Conservation (phyloP, 2,113 vertebrate genomes). For the Seriola rivoliana region DNA sequence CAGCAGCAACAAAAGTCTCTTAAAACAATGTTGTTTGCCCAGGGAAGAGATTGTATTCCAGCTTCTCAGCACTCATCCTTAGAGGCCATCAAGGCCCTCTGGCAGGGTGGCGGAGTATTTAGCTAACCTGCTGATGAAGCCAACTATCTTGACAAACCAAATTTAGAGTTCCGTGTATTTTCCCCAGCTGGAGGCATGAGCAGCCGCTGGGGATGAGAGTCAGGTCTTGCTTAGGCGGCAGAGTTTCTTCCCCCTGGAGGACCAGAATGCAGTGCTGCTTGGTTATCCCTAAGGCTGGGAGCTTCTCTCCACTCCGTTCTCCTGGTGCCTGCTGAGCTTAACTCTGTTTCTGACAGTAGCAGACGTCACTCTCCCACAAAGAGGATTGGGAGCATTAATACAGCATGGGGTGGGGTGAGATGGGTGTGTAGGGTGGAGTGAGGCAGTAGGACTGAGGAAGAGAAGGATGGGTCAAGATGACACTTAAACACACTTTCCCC, state of each 20-base stretch:
- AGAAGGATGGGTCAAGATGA: constrained; percentile 67
- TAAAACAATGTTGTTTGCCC: constrained; percentile 9
- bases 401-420: constrained; percentile 80
- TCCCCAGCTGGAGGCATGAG: constrained; percentile 19
- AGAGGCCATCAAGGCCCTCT: not conserved
- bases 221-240: constrained; percentile 31
- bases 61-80: constrained; percentile 34
- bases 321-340: constrained; percentile 79
- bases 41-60: constrained; percentile 37
- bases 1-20: not conserved
- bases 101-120: constrained; percentile 4
- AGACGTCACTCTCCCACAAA: constrained; percentile 87
- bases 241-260: constrained; percentile 41
- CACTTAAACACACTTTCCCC: constrained; percentile 59
- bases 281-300: constrained; percentile 61
- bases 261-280: constrained; percentile 41
- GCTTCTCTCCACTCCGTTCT: constrained; percentile 71
- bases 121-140: constrained; percentile 48
- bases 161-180: constrained; percentile 1
- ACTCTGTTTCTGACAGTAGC: constrained; percentile 87
- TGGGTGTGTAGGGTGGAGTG: constrained; percentile 72
- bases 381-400: constrained; percentile 88
- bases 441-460: constrained; percentile 51
- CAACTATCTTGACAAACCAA: not conserved
- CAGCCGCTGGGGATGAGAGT: constrained; percentile 13